These are phyloP conservation scores for Drosophila equinoxialis DNA, from an alignment of 1,140 invertebrate genomes.

Conservation along the genomic window DNA sequence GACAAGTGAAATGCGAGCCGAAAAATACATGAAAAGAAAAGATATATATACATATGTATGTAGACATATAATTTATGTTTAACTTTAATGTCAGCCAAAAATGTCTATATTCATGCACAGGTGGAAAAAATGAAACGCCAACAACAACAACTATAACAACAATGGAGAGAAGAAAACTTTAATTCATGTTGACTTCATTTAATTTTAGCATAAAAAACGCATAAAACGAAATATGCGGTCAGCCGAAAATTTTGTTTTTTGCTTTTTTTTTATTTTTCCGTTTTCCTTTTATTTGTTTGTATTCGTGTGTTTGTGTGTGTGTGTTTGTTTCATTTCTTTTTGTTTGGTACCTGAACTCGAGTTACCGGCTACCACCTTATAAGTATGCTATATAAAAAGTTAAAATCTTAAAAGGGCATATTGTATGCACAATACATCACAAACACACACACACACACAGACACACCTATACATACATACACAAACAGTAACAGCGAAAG, in stretches of 20 bases:
- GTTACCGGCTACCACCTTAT: background rate
- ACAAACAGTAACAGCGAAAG: constrained; percentile 16
- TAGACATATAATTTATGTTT: constrained; percentile 55
- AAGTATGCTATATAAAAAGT: constrained; percentile 70
- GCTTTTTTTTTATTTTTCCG: background rate
- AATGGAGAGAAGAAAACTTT: constrained; percentile 36
- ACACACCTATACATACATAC: constrained; percentile 24
- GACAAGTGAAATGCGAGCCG: constrained; percentile 42
- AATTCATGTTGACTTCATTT: constrained; percentile 63
- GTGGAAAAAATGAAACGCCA: background rate
- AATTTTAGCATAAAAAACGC: constrained; percentile 75
- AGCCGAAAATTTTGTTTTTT: constrained; percentile 22
- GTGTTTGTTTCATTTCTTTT: constrained; percentile 40
- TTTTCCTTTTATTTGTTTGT: background rate
- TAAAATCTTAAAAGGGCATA: constrained; percentile 68
- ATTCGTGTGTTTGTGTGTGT: background rate
- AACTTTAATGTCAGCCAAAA: constrained; percentile 36
- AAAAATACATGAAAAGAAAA: background rate
- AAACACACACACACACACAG: constrained; percentile 27
- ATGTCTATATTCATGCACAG: background rate
- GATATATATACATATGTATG: no score
- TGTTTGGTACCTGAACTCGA: constrained; percentile 19
- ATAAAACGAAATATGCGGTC: constrained; percentile 48
- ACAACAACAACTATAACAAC: no score
- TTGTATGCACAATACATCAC: constrained; percentile 47